These are phyloP conservation scores for Pseudomyrmex dendroicus DNA, from an alignment of 1,140 invertebrate species.

Conservation along the genomic window DNA sequence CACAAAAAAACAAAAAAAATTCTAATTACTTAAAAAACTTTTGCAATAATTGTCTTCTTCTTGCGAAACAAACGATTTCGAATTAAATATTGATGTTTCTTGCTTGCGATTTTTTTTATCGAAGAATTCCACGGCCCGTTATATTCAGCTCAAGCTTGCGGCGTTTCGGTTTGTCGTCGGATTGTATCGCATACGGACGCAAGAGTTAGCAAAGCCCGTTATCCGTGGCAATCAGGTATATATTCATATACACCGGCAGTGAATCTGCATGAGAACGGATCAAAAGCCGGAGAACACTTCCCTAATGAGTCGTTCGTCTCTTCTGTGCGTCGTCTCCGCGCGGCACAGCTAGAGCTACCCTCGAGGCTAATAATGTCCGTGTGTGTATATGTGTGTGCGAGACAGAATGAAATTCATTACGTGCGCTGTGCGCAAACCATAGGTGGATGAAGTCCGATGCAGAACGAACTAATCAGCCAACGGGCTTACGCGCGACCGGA, in stretches of 20 bases:
- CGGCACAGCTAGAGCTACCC: not conserved
- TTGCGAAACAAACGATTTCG: too few species aligned
- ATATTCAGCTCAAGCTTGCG: not conserved
- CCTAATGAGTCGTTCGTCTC: slow-evolving; percentile 29
- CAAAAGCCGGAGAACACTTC: slow-evolving; percentile 19
- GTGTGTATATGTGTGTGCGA: not conserved
- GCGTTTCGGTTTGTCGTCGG: not conserved
- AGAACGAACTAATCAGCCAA: slow-evolving; percentile 24
- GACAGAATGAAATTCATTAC: slow-evolving; percentile 36
- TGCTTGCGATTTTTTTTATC: too few species aligned
- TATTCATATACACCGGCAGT: slow-evolving; percentile 11
- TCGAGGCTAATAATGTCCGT: slow-evolving; percentile 38
- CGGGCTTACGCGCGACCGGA: slow-evolving; percentile 32
- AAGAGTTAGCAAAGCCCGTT: slow-evolving; percentile 1
- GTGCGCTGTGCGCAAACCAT: not conserved
- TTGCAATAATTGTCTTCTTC: too few species aligned
- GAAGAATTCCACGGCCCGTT: not conserved
- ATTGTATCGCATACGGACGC: not conserved
- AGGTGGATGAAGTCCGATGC: not conserved
- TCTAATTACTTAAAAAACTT: too few species aligned
- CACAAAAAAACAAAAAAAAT: too few species aligned
- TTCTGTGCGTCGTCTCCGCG: not conserved
- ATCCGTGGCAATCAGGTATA: slow-evolving; percentile 22
- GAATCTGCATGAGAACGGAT: slow-evolving; percentile 7
- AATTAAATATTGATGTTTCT: too few species aligned